A percentile compares a stretch with the other conserved stretches of the same genome.
phyloP scores from a whole-genome alignment of 2,888 invertebrate genomes.

The Pterostichus niger region DNA sequence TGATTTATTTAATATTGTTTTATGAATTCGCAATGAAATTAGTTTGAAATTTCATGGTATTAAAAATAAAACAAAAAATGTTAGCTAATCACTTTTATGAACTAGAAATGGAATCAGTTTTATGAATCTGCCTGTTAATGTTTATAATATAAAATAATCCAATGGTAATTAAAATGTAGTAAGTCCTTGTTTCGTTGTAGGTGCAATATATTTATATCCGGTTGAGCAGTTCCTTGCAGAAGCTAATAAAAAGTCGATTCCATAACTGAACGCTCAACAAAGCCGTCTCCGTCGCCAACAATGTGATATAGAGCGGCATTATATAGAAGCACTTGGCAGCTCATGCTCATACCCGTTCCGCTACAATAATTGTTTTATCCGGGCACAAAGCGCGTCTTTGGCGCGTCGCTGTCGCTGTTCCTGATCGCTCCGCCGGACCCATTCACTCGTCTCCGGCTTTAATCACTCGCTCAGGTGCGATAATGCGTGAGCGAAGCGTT shows the following conservation, averaged over 20 bases:
- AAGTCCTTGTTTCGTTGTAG: not conserved
- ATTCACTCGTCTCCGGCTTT: constrained; percentile 63
- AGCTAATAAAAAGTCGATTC: constrained; percentile 59
- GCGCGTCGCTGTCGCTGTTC: constrained; percentile 68
- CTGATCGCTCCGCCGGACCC: constrained; percentile 54
- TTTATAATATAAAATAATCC: too few relatives aligned
- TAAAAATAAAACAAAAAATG: too few relatives aligned
- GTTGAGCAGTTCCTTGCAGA: constrained; percentile 33
- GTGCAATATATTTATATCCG: constrained; percentile 26
- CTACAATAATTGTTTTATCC: constrained; percentile 77
- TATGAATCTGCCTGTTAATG: too few relatives aligned
- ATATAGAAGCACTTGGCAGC: constrained; percentile 62
- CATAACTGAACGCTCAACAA: constrained; percentile 35
- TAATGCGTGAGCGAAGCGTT: constrained; percentile 67
- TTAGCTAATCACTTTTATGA: too few relatives aligned
- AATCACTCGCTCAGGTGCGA: constrained; percentile 68
- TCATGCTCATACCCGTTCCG: constrained; percentile 72
- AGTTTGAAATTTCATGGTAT: too few relatives aligned
- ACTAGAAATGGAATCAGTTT: too few relatives aligned
- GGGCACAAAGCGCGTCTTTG: constrained; percentile 73
- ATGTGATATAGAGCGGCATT: constrained; percentile 61
- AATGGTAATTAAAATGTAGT: too few relatives aligned
- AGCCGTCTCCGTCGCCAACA: constrained; percentile 57
- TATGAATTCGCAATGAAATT: too few relatives aligned
- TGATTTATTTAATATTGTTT: too few relatives aligned